These are phyloP conservation scores for Thaumatotibia leucotreta DNA, from an alignment of 1,140 invertebrate species.

Conservation along the genomic window DNA sequence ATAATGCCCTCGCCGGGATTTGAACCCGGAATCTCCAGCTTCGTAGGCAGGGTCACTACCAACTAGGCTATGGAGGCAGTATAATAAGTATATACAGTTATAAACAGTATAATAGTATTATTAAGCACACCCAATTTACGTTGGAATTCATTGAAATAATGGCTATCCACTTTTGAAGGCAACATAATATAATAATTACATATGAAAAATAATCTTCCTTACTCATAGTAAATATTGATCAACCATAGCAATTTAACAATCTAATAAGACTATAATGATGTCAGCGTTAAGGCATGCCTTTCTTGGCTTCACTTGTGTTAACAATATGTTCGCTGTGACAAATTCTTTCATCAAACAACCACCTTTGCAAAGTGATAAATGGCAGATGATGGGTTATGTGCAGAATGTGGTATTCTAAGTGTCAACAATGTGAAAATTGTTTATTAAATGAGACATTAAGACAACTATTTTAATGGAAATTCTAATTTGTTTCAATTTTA, in stretches of 20 bases:
- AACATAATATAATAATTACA: background rate
- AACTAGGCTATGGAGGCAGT: too few species aligned
- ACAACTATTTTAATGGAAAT: background rate
- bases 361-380: background rate
- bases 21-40: too few species aligned
- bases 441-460: background rate
- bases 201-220: background rate
- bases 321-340: slow-evolving; percentile 14
- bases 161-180: too few species aligned
- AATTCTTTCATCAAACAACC: slow-evolving; percentile 6
- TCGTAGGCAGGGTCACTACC: too few species aligned
- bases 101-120: too few species aligned
- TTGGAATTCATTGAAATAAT: too few species aligned
- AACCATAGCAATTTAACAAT: background rate
- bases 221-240: slow-evolving; percentile 9
- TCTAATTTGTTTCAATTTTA: too few species aligned
- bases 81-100: too few species aligned
- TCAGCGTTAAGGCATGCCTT: slow-evolving; percentile 34
- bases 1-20: too few species aligned
- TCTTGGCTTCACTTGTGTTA: slow-evolving; percentile 33
- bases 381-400: background rate
- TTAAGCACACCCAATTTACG: too few species aligned
- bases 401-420: background rate
- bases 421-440: background rate
- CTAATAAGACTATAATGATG: slow-evolving; percentile 29